These are phyloP conservation scores for Zophobas morio DNA, from an alignment of 1,140 invertebrate species.

Conservation along the genomic window DNA sequence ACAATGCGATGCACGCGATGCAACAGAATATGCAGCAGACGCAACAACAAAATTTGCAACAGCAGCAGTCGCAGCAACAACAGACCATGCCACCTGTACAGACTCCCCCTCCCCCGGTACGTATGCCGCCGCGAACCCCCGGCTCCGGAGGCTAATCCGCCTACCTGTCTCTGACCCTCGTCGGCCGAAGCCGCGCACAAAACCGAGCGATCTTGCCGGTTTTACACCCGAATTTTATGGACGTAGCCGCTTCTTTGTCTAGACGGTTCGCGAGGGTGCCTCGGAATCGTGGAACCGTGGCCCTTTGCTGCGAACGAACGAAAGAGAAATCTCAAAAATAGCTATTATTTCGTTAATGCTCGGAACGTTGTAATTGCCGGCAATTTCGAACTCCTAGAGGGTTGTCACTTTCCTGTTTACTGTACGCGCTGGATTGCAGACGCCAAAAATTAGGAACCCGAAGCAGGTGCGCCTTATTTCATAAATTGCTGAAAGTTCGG, in stretches of 20 bases:
- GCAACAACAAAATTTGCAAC: constrained; percentile 66
- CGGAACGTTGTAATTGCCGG: too few species aligned
- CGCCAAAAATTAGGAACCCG: too few species aligned
- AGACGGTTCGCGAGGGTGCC: too few species aligned
- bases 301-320: too few species aligned
- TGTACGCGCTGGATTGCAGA: too few species aligned
- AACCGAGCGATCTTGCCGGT: constrained; percentile 18
- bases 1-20: constrained; percentile 64
- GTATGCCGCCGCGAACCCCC: constrained; percentile 38
- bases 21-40: constrained; percentile 54
- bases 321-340: too few species aligned
- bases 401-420: too few species aligned
- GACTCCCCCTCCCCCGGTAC: constrained; percentile 64
- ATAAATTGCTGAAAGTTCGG: too few species aligned
- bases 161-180: constrained; percentile 48
- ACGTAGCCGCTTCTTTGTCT: constrained; percentile 10
- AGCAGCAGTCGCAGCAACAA: constrained; percentile 61
- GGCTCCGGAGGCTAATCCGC: constrained; percentile 27
- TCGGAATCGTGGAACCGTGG: too few species aligned
- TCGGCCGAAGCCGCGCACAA: constrained; percentile 5
- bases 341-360: too few species aligned
- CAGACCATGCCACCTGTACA: constrained; percentile 66
- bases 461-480: too few species aligned
- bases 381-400: too few species aligned
- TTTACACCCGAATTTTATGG: constrained; percentile 17